Evolutionary conservation across 2,888 invertebrate species (phyloP).

Genomic region (Noctua janthe): DNA sequence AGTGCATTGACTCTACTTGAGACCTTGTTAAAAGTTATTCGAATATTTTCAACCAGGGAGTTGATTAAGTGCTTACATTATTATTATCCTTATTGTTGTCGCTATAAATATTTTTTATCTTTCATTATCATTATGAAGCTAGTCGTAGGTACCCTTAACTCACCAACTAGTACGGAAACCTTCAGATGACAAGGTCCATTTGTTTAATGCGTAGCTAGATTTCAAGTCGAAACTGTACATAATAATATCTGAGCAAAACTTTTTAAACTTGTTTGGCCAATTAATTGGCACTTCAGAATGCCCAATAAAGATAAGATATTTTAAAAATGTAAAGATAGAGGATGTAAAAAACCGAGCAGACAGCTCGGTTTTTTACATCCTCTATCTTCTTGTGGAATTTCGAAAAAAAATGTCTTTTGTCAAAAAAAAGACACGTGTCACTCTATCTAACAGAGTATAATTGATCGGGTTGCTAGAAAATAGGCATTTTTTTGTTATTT

Average conservation of each 20-base stretch:
- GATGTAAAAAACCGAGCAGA: no score
- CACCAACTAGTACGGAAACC: neutral
- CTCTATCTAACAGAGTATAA: neutral
- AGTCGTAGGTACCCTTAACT: neutral
- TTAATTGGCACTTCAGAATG: conserved; percentile 15
- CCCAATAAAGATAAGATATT: neutral
- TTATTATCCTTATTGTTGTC: neutral
- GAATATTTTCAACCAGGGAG: neutral
- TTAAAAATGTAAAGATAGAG: neutral
- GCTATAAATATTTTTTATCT: conserved; percentile 6
- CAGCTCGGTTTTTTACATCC: neutral
- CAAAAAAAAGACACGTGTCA: neutral
- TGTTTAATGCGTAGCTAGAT: neutral
- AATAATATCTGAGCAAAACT: neutral
- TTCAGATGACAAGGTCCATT: conserved; percentile 27
- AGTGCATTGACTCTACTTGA: conserved; percentile 52
- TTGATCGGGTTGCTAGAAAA: neutral
- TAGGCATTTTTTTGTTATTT: neutral
- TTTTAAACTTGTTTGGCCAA: conserved; percentile 10
- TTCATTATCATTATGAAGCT: neutral
- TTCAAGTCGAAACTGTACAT: conserved; percentile 1
- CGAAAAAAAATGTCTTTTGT: neutral
- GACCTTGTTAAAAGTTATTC: conserved; percentile 14
- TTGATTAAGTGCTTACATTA: conserved; percentile 3
- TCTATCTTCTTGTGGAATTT: neutral